These are phyloP conservation scores for Furcifer pardalis DNA, from an alignment of 2,797 vertebrate species.

Conservation along the genomic window DNA sequence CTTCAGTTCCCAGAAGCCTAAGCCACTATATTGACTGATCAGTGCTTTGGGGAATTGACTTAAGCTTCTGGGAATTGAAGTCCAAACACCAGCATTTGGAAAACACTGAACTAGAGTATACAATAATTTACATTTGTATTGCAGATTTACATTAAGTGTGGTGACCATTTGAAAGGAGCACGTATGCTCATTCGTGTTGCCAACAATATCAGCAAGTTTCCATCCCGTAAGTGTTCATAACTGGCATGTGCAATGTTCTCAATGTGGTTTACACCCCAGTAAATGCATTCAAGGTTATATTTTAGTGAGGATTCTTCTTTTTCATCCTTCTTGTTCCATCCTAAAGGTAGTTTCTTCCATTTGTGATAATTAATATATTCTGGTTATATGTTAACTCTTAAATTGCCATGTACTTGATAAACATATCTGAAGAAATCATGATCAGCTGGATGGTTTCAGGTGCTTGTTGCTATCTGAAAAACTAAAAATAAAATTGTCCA, in stretches of 20 bases:
- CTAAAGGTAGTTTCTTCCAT: neutral
- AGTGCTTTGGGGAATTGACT: too few relatives aligned
- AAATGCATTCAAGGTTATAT: neutral
- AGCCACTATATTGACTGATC: too few relatives aligned
- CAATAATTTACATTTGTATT: conserved; percentile 32
- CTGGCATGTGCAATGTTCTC: neutral
- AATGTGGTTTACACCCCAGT: neutral
- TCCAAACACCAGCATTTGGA: too few relatives aligned
- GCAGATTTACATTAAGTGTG: conserved; percentile 91
- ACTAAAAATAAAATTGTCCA: neutral
- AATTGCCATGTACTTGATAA: neutral
- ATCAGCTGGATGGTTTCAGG: neutral
- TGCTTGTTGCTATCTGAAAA: neutral
- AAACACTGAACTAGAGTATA: neutral
- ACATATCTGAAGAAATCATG: neutral
- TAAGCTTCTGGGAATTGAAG: too few relatives aligned
- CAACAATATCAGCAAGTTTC: conserved; percentile 98
- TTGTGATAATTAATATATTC: neutral
- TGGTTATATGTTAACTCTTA: neutral
- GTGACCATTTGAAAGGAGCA: conserved; percentile 93
- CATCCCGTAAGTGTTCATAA: conserved; percentile 86
- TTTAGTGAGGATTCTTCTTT: neutral
- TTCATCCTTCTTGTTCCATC: neutral
- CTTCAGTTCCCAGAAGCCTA: too few relatives aligned
- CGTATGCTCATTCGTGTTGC: conserved; percentile 96